Conservation (phyloP, 2,113 vertebrate genomes). For the Rhegmatorhina hoffmannsi region DNA sequence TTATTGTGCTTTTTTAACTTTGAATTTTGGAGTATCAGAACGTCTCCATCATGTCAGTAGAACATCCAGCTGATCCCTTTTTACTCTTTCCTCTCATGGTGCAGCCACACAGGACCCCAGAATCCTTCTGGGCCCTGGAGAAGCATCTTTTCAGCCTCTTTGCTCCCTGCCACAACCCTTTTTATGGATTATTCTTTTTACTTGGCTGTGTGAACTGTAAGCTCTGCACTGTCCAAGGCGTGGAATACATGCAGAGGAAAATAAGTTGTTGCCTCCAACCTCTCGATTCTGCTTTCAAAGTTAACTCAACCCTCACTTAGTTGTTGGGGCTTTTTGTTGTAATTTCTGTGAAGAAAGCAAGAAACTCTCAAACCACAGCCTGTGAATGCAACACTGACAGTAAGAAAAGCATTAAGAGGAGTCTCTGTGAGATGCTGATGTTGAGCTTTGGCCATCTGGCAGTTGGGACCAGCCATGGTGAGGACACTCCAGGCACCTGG, state of each 20-base stretch:
- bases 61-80: not conserved
- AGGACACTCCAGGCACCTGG: conserved; percentile 42
- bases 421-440: conserved; percentile 14
- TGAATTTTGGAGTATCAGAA: not conserved
- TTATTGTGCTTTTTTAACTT: not conserved
- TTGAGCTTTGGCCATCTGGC: conserved; percentile 56
- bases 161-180: not conserved
- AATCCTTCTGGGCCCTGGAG: not conserved
- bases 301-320: not conserved
- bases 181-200: not conserved
- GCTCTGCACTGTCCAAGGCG: not conserved
- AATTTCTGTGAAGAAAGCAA: conserved; percentile 12
- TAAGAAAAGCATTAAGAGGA: not conserved
- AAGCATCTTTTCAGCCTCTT: not conserved
- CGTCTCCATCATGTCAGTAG: not conserved
- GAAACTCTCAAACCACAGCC: not conserved
- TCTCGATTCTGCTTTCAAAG: conserved; percentile 5
- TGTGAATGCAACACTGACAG: conserved; percentile 23
- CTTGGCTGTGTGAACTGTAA: not conserved
- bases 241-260: not conserved
- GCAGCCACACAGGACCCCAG: not conserved
- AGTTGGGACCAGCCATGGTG: conserved; percentile 22
- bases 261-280: not conserved
- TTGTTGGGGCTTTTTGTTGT: not conserved
- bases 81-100: not conserved